phyloP scores from a whole-genome alignment of 2,888 invertebrate genomes.

The Anticlea derivata region DNA sequence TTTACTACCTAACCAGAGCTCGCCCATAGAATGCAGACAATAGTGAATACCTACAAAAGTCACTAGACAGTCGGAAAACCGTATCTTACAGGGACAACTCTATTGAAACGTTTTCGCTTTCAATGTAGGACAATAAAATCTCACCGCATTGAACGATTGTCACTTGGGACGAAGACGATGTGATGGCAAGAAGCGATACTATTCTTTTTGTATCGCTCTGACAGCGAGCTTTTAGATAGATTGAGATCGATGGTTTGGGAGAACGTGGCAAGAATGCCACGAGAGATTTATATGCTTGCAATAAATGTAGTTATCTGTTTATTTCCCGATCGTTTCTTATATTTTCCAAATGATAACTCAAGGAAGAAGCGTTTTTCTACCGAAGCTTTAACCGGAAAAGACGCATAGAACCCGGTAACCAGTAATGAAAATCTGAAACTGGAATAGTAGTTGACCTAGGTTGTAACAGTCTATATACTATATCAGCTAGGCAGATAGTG shows the following conservation, averaged over 20 bases:
- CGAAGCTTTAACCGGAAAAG: no score
- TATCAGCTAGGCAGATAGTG: conserved; percentile 3
- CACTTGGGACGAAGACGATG: conserved; percentile 42
- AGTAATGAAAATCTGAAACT: not conserved
- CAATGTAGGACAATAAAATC: conserved; percentile 39
- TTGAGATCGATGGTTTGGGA: conserved; percentile 34
- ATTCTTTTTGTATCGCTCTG: conserved; percentile 33
- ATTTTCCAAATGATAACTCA: not conserved
- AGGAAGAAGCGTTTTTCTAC: no score
- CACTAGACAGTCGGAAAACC: not conserved
- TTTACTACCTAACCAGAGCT: not conserved
- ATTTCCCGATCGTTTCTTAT: not conserved
- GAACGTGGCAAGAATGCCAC: conserved; percentile 17
- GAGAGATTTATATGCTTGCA: conserved; percentile 2
- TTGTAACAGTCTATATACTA: not conserved
- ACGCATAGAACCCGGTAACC: no score
- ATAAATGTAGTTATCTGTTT: not conserved
- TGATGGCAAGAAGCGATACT: conserved; percentile 41
- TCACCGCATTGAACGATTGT: conserved; percentile 41
- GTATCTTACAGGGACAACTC: conserved; percentile 28
- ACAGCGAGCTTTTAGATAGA: conserved; percentile 39
- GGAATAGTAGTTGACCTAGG: not conserved
- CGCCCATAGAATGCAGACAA: not conserved
- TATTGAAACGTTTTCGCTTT: conserved; percentile 42
- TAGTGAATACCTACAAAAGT: conserved; percentile 7